Percentiles rank a stretch among this genome's conserved stretches.
phyloP scores from a whole-genome alignment of 2,888 invertebrate genomes.

The Calliopum simillimum region DNA sequence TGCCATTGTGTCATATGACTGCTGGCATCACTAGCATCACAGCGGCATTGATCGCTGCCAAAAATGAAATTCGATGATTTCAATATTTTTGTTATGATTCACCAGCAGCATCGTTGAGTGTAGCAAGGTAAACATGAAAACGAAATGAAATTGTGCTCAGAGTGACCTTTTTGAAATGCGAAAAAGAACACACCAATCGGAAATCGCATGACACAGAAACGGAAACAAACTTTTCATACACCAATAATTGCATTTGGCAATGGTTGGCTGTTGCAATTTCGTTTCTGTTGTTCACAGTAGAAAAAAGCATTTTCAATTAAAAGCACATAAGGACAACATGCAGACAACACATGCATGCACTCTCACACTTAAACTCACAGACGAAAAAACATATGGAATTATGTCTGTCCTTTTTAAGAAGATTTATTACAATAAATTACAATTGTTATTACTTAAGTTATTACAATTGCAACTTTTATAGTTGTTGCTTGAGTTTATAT shows the following conservation, averaged over 20 bases:
- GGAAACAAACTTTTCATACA: constrained; percentile 20
- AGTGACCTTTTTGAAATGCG: too few relatives aligned
- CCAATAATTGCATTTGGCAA: background rate
- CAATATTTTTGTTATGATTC: constrained; percentile 15
- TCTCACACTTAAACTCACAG: background rate
- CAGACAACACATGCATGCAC: background rate
- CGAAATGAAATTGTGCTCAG: too few relatives aligned
- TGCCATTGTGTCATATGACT: too few relatives aligned
- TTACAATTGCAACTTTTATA: background rate
- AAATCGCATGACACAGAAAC: background rate
- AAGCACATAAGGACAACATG: constrained; percentile 1
- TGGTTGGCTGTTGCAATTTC: too few relatives aligned
- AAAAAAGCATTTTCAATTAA: constrained; percentile 13
- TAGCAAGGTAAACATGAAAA: too few relatives aligned
- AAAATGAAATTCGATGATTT: constrained; percentile 10
- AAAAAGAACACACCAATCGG: too few relatives aligned
- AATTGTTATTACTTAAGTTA: background rate
- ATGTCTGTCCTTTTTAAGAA: background rate
- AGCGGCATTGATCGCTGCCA: too few relatives aligned
- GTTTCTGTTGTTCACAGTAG: too few relatives aligned
- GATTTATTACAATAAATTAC: constrained; percentile 16
- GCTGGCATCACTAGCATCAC: too few relatives aligned
- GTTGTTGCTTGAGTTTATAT: background rate
- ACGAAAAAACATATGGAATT: background rate
- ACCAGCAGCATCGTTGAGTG: background rate